These are phyloP conservation scores for Catostomus latipinnis DNA, from an alignment of 2,797 vertebrate species.

Conservation along the genomic window DNA sequence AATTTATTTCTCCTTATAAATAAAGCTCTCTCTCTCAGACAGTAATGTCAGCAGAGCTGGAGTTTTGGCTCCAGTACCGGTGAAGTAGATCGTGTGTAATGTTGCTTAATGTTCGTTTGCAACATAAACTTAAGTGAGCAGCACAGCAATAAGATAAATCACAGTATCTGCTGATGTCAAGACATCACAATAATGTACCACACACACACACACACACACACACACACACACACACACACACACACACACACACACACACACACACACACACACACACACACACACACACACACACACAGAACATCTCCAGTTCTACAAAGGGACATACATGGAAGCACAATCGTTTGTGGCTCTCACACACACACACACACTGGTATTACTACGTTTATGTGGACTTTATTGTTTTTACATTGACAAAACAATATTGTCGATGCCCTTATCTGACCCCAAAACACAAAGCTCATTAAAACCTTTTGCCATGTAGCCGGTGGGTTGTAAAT, in stretches of 20 bases:
- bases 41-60: constrained; percentile 29
- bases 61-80: constrained; percentile 24
- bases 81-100: constrained; percentile 19
- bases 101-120: constrained; percentile 13
- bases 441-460: too few relatives aligned
- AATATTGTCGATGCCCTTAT: too few relatives aligned
- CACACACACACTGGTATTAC: too few relatives aligned
- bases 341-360: too few relatives aligned
- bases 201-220: constrained; percentile 7
- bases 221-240: not conserved
- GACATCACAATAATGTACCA: not conserved
- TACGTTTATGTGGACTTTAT: too few relatives aligned
- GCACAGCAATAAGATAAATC: constrained; percentile 16
- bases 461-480: too few relatives aligned
- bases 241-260: not conserved
- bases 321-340: too few relatives aligned
- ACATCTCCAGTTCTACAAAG: too few relatives aligned
- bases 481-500: too few relatives aligned
- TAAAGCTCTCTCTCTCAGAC: not conserved
- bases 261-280: not conserved
- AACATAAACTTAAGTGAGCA: constrained; percentile 24
- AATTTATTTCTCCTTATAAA: too few relatives aligned
- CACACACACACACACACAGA: not conserved
- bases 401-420: too few relatives aligned
- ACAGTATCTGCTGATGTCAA: not conserved